Evolutionary conservation across 2,888 invertebrate species (phyloP).

Genomic region (Sipha maydis): DNA sequence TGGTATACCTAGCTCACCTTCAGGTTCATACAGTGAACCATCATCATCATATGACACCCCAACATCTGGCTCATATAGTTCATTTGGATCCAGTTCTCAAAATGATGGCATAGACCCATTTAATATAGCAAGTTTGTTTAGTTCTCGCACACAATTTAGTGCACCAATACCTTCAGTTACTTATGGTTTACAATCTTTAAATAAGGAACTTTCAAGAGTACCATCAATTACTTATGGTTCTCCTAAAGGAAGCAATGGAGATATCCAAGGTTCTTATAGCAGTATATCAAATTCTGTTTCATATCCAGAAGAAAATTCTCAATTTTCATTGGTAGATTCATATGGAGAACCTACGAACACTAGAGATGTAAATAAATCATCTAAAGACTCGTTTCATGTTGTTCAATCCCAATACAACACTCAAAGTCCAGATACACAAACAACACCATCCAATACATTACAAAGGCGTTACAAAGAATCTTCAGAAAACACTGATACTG

Average conservation of each 20-base stretch:
- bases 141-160: constrained; percentile 40
- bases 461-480: constrained; percentile 52
- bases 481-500: constrained; percentile 34
- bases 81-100: constrained; percentile 63
- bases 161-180: constrained; percentile 64
- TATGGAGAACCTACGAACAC: constrained; percentile 58
- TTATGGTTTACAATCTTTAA: constrained; percentile 62
- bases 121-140: constrained; percentile 38
- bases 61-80: constrained; percentile 57
- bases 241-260: constrained; percentile 50
- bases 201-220: not conserved
- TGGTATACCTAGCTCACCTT: constrained; percentile 45
- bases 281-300: constrained; percentile 54
- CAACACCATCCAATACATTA: constrained; percentile 24
- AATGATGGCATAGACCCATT: constrained; percentile 51
- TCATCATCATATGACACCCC: constrained; percentile 42
- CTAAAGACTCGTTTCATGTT: constrained; percentile 28
- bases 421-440: constrained; percentile 32
- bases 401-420: constrained; percentile 41
- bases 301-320: constrained; percentile 42
- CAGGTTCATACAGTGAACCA: constrained; percentile 51
- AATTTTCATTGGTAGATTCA: constrained; percentile 53
- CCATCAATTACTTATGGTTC: constrained; percentile 65
- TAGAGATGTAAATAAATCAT: not conserved
- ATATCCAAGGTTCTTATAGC: constrained; percentile 52